phyloP scores from a whole-genome alignment of 2,888 invertebrate species.

The Hanleya hanleyi region DNA sequence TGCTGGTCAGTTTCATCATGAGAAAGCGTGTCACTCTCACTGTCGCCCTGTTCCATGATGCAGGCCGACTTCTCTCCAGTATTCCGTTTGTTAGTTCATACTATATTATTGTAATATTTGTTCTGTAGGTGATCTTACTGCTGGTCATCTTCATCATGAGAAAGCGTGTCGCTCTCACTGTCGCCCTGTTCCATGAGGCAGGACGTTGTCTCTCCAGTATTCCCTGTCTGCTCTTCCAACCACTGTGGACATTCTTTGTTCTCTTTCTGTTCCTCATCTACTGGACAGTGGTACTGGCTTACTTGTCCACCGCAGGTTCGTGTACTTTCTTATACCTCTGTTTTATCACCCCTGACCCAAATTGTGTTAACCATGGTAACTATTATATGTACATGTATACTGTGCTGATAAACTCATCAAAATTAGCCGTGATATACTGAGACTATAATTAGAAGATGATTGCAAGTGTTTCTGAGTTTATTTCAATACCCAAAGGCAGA shows the following conservation, averaged over 20 bases:
- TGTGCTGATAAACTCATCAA: too few relatives aligned
- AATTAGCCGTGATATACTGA: too few relatives aligned
- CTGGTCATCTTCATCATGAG: constrained; percentile 85
- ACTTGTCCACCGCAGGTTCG: constrained; percentile 80
- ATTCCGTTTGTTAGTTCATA: constrained; percentile 79
- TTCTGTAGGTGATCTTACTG: constrained; percentile 63
- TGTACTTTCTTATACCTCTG: too few relatives aligned
- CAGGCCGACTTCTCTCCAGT: constrained; percentile 88
- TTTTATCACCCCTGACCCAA: too few relatives aligned
- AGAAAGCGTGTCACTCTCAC: constrained; percentile 75
- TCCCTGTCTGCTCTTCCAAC: constrained; percentile 87
- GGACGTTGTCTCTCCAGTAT: constrained; percentile 89
- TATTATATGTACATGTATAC: too few relatives aligned
- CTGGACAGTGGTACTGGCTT: constrained; percentile 90
- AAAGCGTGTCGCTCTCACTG: constrained; percentile 76
- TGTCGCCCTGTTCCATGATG: constrained; percentile 90
- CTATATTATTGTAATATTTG: neutral
- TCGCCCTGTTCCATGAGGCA: constrained; percentile 91
- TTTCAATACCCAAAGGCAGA: too few relatives aligned
- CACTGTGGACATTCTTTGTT: constrained; percentile 82
- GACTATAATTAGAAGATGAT: too few relatives aligned
- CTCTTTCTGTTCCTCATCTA: constrained; percentile 86
- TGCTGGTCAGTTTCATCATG: constrained; percentile 85
- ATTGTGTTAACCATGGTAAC: too few relatives aligned
- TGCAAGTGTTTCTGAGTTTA: too few relatives aligned